A percentile compares a stretch with the other conserved stretches of the same genome.
Evolutionary conservation across 2,888 invertebrate genomes (phyloP).

Genomic region (Clusia tigrina): DNA sequence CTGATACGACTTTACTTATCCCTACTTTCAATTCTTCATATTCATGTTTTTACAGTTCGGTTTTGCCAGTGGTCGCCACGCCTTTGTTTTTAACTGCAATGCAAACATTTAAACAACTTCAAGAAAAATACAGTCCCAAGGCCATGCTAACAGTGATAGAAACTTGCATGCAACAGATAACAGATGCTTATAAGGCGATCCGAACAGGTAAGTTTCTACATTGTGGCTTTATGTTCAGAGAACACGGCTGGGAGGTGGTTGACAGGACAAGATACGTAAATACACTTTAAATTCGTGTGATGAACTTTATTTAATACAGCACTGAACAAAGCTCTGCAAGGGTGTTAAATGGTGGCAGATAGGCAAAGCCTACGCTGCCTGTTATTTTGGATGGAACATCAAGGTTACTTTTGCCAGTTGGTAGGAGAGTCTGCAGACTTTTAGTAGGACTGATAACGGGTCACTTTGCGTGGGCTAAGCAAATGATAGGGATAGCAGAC

Average conservation of each 20-base stretch:
- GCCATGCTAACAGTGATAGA: conserved; percentile 63
- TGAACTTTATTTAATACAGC: no score
- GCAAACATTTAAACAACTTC: conserved; percentile 56
- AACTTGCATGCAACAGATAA: conserved; percentile 59
- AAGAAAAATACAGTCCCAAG: conserved; percentile 63
- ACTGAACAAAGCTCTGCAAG: no score
- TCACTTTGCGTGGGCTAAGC: no score
- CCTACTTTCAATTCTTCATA: conserved; percentile 19
- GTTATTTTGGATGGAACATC: no score
- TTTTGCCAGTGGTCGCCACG: conserved; percentile 49
- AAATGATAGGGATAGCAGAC: no score
- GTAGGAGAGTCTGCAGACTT: no score
- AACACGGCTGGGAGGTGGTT: no score
- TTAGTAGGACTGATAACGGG: no score
- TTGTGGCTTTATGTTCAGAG: no score
- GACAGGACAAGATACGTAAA: neutral
- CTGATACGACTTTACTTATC: neutral
- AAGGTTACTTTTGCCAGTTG: no score
- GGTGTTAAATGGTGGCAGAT: no score
- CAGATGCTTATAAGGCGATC: conserved; percentile 57
- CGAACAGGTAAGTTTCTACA: conserved; percentile 46
- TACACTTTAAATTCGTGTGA: neutral
- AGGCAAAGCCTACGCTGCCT: no score
- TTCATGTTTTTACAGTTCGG: conserved; percentile 44
- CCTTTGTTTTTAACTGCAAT: conserved; percentile 54